These are phyloP conservation scores for Eumaeus atala DNA, from an alignment of 1,140 invertebrate genomes.

Conservation along the genomic window DNA sequence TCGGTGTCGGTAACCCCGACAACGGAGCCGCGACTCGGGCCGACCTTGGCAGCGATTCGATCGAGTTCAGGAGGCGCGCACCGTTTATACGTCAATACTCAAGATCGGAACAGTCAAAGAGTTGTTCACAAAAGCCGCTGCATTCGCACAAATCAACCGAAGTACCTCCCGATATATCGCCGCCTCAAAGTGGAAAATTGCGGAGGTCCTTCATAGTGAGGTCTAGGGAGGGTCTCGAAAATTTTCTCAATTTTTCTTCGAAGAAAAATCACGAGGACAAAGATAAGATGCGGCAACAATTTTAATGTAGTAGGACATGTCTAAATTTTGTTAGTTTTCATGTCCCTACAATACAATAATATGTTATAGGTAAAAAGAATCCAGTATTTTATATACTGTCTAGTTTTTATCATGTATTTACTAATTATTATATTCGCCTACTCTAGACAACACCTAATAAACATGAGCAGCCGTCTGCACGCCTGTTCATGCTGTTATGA, in stretches of 20 bases:
- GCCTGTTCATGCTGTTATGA: too few relatives aligned
- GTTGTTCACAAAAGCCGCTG: slow-evolving; percentile 27
- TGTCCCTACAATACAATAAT: background rate
- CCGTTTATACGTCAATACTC: slow-evolving; percentile 36
- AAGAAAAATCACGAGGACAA: slow-evolving; percentile 46
- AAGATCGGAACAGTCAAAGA: slow-evolving; percentile 34
- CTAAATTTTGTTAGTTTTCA: slow-evolving; percentile 2
- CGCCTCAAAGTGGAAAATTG: slow-evolving; percentile 49
- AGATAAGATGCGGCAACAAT: slow-evolving; percentile 36
- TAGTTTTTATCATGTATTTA: too few relatives aligned
- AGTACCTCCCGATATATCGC: slow-evolving; percentile 41
- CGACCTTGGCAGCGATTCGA: slow-evolving; percentile 18
- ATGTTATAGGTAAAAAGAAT: too few relatives aligned
- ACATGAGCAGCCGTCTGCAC: too few relatives aligned
- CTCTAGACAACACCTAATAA: too few relatives aligned
- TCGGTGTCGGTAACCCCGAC: slow-evolving; percentile 6
- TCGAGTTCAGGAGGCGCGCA: slow-evolving; percentile 43
- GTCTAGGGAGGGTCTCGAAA: slow-evolving; percentile 60
- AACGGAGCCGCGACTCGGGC: slow-evolving; percentile 1
- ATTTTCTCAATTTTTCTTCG: slow-evolving; percentile 50
- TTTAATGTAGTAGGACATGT: slow-evolving; percentile 20
- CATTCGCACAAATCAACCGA: slow-evolving; percentile 38
- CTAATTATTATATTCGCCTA: too few relatives aligned
- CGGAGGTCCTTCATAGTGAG: slow-evolving; percentile 61
- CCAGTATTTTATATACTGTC: too few relatives aligned